Base-by-base conservation (phyloP, 2,888 invertebrate genomes). In the Acleris emargana region DNA sequence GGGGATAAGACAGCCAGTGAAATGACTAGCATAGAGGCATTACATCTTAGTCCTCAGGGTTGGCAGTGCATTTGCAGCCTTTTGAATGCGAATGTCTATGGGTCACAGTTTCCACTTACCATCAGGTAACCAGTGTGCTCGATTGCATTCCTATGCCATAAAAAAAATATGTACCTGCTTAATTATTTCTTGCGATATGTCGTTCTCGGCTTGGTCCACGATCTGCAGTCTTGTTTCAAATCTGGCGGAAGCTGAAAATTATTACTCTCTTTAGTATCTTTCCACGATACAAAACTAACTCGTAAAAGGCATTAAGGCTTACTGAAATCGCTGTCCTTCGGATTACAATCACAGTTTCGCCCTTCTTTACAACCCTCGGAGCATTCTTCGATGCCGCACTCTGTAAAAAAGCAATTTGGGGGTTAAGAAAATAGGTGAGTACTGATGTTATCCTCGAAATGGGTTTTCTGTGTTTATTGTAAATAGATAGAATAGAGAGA, bases 201-300 rank as follows among this genome's bases (percentile, higher is more conserved):
- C 86, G 28, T 80, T 73, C 69, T 84, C 88, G 5, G 87, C 82
- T 76, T 93, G 87, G 73, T 93, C 93, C 72, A 89, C 79, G 62
- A 94, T 82, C 75, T 93, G 93, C 71, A 94, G 84, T 74, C 88
- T 93, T 73, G 94, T 94, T 78, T 94, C 94, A 75, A 94, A 95
- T 64, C 94, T 93, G 20, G 94, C 93, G 62, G 94, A 91, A 69
- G 93, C 95, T 95, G 70, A 49, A 32, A 68, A 54, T 17, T 1
- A 22, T 53, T 20, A 11, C 6, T 13, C 17, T 43, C 47, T 58
- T 52, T 32, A 58, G 43, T 38, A 38, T 16, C 16, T 32, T 13
- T 45, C 20, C 13, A 47, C 22, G 16, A 57, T 38, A 22, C 47
- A 43, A 58, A 45, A 53, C 45, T 51, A 42, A 51, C 58, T 49